Base-by-base conservation (phyloP, 2,113 vertebrate genomes). In the Ursus arctos region DNA sequence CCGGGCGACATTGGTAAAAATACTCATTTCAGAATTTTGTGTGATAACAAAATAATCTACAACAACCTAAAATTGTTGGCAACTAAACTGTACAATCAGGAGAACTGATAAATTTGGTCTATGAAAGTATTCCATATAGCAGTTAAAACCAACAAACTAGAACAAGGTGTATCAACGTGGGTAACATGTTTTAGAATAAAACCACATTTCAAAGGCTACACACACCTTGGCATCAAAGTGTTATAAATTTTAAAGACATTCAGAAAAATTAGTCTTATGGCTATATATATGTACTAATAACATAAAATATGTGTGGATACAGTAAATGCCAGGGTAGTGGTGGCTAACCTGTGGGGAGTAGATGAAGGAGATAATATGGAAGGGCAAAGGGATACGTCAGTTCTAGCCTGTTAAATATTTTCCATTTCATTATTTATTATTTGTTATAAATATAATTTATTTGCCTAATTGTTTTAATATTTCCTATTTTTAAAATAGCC, bases 191-290 rank as follows among this genome's bases (percentile, higher is more conserved):
- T 85, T 63, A 90, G 53, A 47, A 55, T 63, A 76, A 92, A 92
- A 82, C 6, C 22, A 67, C 57, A 24, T 76, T 93, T 33, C 31
- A 76, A 83, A 93, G 74, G 31, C 49, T 49, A 49, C 10, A 26
- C 18, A 22, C 7, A 47, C 47, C 82, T 55, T 57, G 13, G 31
- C 74, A 57, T 88, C 31, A 82, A 43, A 43, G 43, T 43, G 0
- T 76, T 83, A 40, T 15, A 19, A 96, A 96, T n/a, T 63, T 82
- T 88, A 83, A 94, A 63, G 86, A 74, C 26, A 43, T 74, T 82
- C 43, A 89, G 51, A 67, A 83, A 95, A 71, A 59, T 49, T 31
- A 51, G 61, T 61, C 53, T 59, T 40, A 47, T 51, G 51, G 28
- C 49, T 40, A 9, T 95, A 7, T 69, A 6, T 69, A 7, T 59